These are phyloP conservation scores for Pogoniulus pusillus DNA, from an alignment of 2,797 vertebrate species.

Conservation along the genomic window DNA sequence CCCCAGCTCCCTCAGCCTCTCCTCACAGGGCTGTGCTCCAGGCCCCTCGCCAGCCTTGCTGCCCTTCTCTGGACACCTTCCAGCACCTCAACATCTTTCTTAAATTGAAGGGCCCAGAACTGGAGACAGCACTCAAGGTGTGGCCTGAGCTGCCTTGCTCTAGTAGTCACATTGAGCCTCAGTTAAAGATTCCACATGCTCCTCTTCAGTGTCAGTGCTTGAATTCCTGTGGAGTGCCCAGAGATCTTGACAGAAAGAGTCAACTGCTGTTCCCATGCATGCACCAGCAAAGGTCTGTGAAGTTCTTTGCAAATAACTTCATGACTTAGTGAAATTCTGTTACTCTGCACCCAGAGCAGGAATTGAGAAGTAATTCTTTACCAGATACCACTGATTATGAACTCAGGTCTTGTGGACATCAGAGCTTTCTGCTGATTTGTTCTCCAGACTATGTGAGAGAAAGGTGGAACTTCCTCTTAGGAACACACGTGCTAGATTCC, in stretches of 20 bases:
- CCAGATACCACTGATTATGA: neutral
- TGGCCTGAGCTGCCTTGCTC: too few relatives aligned
- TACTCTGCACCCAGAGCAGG: neutral
- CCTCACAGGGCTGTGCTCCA: too few relatives aligned
- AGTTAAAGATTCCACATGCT: neutral
- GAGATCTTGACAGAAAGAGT: neutral
- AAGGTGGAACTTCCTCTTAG: neutral
- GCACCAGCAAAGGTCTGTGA: neutral
- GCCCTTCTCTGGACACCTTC: too few relatives aligned
- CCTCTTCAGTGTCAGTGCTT: neutral
- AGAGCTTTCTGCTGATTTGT: neutral
- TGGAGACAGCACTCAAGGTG: too few relatives aligned
- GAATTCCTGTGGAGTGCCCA: neutral
- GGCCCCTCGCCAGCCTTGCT: too few relatives aligned
- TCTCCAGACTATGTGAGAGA: neutral
- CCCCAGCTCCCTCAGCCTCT: too few relatives aligned
- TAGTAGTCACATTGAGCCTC: neutral
- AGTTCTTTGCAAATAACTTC: neutral
- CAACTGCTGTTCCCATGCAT: neutral
- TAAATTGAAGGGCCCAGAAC: too few relatives aligned
- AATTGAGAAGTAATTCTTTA: neutral
- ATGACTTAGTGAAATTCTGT: neutral
- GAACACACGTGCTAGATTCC: neutral
- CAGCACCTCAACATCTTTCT: too few relatives aligned
- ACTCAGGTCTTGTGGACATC: neutral